Evolutionary conservation across 2,113 vertebrate species (phyloP), one percentile per base, ranked within the genome.

Genomic region (Alectura lathami): DNA sequence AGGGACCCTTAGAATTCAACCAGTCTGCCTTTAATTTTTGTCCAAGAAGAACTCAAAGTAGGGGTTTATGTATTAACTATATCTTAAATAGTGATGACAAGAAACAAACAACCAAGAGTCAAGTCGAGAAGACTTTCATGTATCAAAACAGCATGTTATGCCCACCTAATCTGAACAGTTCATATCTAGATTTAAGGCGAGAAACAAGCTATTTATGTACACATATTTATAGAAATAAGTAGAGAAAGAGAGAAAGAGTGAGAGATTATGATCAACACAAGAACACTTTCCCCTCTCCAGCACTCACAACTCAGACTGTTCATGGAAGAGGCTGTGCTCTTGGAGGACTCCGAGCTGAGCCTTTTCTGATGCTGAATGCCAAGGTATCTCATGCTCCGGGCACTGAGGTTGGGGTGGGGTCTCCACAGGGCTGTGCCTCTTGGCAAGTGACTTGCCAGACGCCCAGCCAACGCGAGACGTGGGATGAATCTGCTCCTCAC

Each of bases 11-110:
- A 98, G 97, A 98, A 98, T 96, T 98, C 97, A 97, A 97, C 97
- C 97, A 93, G 98, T 98, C 98, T 97, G 97, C 98, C 98, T 98
- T 98, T 97, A 98, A 97, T 97, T 98, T 97, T 97, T 96, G 97
- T 94, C 98, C 96, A 96, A 97, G 97, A 91, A 98, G 96, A 97
- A 97, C 94, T 96, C 73, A 91, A 84, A 97, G 86, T 97, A 96
- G 95, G 96, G 95, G 76, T 57, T 89, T 91, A 96, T 97, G 96
- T 96, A 98, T 94, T 95, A 96, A 94, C 86, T 97, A 85, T 96
- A 97, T 96, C 89, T 92, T 93, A 93, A 93, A 94, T 96, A 92
- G 83, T 30, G 76, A 95, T 91, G 89, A 96, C 8, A 34, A 95
- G 95, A 96, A 96, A 95, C 93, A 93, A 93, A 23, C 96, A 97